These are phyloP conservation scores for Mercenaria mercenaria DNA, from an alignment of 1,140 invertebrate species.

Conservation along the genomic window DNA sequence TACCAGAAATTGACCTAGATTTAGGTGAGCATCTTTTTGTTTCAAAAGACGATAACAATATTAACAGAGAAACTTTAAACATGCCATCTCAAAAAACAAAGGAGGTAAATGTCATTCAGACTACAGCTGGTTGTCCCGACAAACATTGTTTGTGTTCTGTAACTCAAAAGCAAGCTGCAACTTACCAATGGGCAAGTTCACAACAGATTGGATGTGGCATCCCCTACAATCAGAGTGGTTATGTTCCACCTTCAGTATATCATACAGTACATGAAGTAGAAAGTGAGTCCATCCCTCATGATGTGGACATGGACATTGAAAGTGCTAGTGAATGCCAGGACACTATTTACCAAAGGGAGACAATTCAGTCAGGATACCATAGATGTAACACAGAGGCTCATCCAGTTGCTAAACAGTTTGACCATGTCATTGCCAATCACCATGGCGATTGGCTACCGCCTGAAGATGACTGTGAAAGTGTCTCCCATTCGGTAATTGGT, in stretches of 20 bases:
- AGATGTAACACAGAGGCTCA: background rate
- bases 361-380: background rate
- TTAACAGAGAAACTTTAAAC: background rate
- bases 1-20: background rate
- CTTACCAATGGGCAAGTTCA: background rate
- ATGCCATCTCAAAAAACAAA: background rate
- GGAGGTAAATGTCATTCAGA: too few species aligned
- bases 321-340: slow-evolving; percentile 21
- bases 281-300: background rate
- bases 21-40: background rate
- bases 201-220: background rate
- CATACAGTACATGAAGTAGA: background rate
- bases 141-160: background rate
- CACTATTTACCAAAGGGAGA: background rate
- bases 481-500: background rate
- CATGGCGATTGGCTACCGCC: background rate
- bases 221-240: background rate
- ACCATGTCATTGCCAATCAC: background rate
- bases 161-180: background rate
- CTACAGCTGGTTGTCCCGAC: background rate
- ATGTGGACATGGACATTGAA: background rate
- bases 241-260: background rate
- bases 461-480: slow-evolving; percentile 4
- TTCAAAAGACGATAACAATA: background rate
- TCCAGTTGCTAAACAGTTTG: background rate